Evolutionary conservation across 2,888 invertebrate species (phyloP), one percentile per base, ranked within the genome.

Genomic region (Germaria angustata): DNA sequence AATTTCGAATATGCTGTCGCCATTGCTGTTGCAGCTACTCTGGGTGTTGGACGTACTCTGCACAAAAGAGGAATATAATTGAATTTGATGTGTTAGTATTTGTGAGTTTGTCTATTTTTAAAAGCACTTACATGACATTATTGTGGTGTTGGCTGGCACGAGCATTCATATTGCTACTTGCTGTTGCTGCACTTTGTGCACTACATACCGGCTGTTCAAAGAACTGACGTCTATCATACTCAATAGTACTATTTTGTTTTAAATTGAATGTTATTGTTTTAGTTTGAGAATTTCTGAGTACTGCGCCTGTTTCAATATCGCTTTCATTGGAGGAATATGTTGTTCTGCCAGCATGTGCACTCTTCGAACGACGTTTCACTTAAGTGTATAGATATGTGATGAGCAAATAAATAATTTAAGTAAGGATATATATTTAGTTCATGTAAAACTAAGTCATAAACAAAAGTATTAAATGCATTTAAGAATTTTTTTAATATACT

Each of bases 1-100:
- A 93, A 95, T 90, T 94, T 95, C 66, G 90, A 88, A 65, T 87
- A 88, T 78, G 92, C 83, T 49, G 55, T 77, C 53, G 81, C 76
- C 66, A 68, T 72, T 61, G 80, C 20, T 78, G 73, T 72, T 77
- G 77, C 68, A 46, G 78, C 61, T 66, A 71, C 77, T 80, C 79
- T 76, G 24, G 84, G 59, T 65, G 76, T 84, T 57, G 80, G 84
- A 72, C 80, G 81, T 73, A 81, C 55, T 49, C 80, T 81, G 73
- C 49, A 63, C 0, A 15, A 1, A 57, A 59, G 8, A 2, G 8
- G 20, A 61, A 51, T 13, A 36, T 65, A 81, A 77, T 81, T 77
- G 6, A 44, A 39, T 71, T 77, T 75, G 34, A 61, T 59, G 24
- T 57, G n/a, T 65, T 20, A 11, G 17, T 66, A 15, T 24, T 9